Evolutionary conservation across 2,113 vertebrate genomes (phyloP).

Genomic region (Falcunculus frontatus): DNA sequence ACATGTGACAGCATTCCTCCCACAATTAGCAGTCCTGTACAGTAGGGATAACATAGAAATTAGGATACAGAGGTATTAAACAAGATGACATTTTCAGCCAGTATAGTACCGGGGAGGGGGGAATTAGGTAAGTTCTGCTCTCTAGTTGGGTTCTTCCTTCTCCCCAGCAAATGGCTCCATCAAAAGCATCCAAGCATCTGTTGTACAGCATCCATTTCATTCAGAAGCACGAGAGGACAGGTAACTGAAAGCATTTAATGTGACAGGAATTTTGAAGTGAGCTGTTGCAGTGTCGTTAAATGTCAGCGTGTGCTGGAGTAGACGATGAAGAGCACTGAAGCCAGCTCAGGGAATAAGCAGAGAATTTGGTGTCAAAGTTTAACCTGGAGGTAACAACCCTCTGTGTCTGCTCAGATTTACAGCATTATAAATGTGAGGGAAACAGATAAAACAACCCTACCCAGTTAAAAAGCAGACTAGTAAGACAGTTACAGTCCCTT

Average conservation of each 20-base stretch:
- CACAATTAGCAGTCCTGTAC: neutral
- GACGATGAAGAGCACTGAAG: neutral
- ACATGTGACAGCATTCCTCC: neutral
- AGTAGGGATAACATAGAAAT: neutral
- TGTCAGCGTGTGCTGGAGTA: neutral
- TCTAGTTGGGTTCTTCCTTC: neutral
- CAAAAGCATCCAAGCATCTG: neutral
- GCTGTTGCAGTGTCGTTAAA: neutral
- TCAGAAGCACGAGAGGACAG: neutral
- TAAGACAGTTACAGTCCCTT: slow-evolving; percentile 35
- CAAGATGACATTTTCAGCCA: neutral
- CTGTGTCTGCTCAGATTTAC: neutral
- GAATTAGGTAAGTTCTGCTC: neutral
- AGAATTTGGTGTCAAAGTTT: neutral
- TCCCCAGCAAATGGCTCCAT: neutral
- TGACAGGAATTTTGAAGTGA: neutral
- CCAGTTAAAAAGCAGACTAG: neutral
- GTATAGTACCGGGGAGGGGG: too few relatives aligned
- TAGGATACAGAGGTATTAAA: neutral
- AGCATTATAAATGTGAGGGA: neutral
- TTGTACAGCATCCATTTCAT: neutral
- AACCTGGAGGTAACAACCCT: neutral
- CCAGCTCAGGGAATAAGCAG: neutral
- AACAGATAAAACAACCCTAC: neutral
- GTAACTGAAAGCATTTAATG: neutral